Conservation (phyloP, 92 coral and sea anemone species). For the Heteractis magnifica region DNA sequence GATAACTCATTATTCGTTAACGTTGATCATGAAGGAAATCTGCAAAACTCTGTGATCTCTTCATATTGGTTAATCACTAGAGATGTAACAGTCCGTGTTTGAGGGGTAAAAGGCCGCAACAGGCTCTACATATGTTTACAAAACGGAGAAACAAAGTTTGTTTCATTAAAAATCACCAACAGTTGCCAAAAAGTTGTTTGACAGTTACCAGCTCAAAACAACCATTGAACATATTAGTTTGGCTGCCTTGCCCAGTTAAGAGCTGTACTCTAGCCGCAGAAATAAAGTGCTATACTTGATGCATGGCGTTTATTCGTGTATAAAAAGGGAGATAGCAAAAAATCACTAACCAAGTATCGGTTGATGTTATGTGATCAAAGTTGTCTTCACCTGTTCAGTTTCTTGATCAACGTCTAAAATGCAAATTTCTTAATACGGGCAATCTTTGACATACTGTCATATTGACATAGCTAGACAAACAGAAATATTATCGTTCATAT, state of each 20-base stretch:
- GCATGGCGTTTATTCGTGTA: too few species aligned
- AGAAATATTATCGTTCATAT: conserved; percentile 22
- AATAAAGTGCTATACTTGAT: too few species aligned
- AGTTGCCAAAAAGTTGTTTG: background rate
- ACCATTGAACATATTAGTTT: background rate
- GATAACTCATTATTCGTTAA: background rate
- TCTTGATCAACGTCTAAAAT: conserved; percentile 21
- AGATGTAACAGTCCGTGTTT: background rate
- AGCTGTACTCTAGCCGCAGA: too few species aligned
- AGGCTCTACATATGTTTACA: background rate
- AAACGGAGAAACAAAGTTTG: conserved; percentile 3
- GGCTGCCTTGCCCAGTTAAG: background rate
- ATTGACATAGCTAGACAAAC: conserved; percentile 34
- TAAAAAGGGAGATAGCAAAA: background rate
- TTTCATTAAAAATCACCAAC: background rate
- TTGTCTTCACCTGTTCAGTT: conserved; percentile 12
- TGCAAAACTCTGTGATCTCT: background rate
- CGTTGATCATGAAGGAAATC: background rate
- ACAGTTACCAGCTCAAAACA: background rate
- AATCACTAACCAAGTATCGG: background rate
- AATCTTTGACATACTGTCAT: conserved; percentile 24
- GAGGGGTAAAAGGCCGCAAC: background rate
- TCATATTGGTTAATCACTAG: background rate
- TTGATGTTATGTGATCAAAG: background rate
- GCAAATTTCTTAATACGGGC: conserved; percentile 33